Evolutionary conservation across 2,888 invertebrate species (phyloP).

Genomic region (Synergus japonicus): DNA sequence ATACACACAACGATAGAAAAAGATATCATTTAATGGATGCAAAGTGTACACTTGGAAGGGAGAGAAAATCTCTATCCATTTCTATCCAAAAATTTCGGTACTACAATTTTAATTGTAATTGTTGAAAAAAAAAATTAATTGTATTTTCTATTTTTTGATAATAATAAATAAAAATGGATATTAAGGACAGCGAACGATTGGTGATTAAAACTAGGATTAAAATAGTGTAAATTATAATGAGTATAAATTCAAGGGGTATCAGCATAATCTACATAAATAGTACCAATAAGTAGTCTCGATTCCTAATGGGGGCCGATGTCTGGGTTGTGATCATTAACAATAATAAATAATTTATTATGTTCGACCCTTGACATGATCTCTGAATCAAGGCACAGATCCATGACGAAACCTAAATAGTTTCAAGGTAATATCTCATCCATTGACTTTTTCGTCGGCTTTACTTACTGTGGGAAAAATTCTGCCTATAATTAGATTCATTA

Average conservation of each 20-base stretch:
- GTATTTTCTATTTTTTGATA: not conserved
- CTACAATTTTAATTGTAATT: not conserved
- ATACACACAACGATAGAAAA: too few relatives aligned
- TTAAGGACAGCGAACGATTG: not conserved
- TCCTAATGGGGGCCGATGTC: slow-evolving; percentile 13
- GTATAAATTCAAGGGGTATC: not conserved
- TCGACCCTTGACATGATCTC: slow-evolving; percentile 27
- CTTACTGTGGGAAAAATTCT: too few relatives aligned
- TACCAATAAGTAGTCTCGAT: not conserved
- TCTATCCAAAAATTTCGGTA: too few relatives aligned
- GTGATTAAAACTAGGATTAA: not conserved
- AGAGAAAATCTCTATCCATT: too few relatives aligned
- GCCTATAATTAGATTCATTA: too few relatives aligned
- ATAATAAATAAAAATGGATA: not conserved
- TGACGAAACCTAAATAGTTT: not conserved
- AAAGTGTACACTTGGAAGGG: too few relatives aligned
- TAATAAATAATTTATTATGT: slow-evolving; percentile 23
- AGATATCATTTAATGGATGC: too few relatives aligned
- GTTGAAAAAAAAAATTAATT: not conserved
- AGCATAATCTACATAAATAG: not conserved
- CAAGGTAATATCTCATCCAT: not conserved
- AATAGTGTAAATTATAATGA: not conserved
- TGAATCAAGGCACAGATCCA: not conserved
- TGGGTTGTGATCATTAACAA: slow-evolving; percentile 36
- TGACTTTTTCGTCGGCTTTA: too few relatives aligned